Conservation (phyloP, 2,113 vertebrate species). For the Lepidothrix coronata region DNA sequence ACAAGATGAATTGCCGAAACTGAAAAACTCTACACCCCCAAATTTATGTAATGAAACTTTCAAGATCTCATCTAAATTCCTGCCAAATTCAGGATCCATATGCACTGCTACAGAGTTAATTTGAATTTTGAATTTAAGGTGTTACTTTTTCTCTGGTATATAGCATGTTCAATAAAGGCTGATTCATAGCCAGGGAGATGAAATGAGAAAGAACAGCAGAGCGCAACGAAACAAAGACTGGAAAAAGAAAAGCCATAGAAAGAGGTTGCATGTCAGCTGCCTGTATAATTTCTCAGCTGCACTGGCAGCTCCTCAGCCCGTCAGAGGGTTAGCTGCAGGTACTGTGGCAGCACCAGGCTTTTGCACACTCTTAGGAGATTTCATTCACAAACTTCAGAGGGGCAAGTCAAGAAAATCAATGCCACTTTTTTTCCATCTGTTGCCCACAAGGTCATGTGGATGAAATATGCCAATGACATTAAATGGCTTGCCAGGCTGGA, state of each 20-base stretch:
- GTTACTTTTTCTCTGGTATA: slow-evolving; percentile 7
- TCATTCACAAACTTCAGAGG: slow-evolving; percentile 16
- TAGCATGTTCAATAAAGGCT: neutral
- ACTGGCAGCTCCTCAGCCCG: neutral
- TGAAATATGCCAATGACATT: neutral
- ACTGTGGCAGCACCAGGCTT: neutral
- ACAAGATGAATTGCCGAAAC: neutral
- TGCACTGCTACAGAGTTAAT: slow-evolving; percentile 9
- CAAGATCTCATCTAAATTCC: neutral
- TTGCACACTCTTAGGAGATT: neutral
- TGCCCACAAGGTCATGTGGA: neutral
- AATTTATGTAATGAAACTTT: slow-evolving; percentile 25
- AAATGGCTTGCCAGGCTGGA: neutral
- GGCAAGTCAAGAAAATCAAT: neutral
- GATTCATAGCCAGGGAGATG: neutral
- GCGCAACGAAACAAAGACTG: neutral
- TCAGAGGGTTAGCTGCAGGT: neutral
- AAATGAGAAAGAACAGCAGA: neutral
- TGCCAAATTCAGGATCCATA: slow-evolving; percentile 43
- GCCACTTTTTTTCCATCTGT: neutral
- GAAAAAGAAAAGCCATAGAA: neutral
- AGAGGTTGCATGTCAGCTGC: neutral
- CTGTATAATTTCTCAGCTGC: neutral
- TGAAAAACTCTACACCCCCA: neutral
- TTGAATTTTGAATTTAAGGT: slow-evolving; percentile 41